Conservation (phyloP, 2,888 invertebrate genomes). For the Temnothorax ravouxi region DNA sequence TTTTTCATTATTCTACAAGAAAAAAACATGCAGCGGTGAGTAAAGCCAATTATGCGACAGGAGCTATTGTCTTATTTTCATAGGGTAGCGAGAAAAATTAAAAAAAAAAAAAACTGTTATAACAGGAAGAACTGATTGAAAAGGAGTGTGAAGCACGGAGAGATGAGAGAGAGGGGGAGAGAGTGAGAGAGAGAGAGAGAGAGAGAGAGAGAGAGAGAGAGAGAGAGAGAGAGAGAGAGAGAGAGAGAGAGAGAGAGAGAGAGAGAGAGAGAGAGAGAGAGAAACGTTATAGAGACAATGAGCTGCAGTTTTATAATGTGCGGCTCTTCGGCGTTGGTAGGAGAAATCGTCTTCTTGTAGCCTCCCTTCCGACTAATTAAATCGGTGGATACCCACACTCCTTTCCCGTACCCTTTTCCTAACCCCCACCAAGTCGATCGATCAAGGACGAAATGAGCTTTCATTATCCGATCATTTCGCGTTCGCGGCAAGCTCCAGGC, state of each 20-base stretch:
- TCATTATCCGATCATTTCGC: conserved; percentile 58
- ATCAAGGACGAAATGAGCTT: conserved; percentile 68
- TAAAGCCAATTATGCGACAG: neutral
- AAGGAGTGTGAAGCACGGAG: conserved; percentile 21
- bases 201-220: conserved; percentile 13
- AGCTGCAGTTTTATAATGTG: conserved; percentile 70
- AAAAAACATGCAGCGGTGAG: neutral
- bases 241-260: conserved; percentile 22
- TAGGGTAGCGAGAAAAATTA: neutral
- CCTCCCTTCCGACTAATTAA: conserved; percentile 55
- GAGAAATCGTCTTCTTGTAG: conserved; percentile 49
- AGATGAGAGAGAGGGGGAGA: neutral
- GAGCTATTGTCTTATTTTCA: conserved; percentile 28
- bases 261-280: conserved; percentile 22
- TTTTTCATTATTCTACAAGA: neutral
- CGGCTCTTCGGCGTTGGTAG: conserved; percentile 54
- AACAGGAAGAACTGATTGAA: conserved; percentile 44
- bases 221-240: conserved; percentile 17
- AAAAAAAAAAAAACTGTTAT: conserved; percentile 7
- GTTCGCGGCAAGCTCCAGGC: conserved; percentile 49
- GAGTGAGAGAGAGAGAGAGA: conserved; percentile 27
- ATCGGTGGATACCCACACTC: conserved; percentile 32
- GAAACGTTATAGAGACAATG: conserved; percentile 62
- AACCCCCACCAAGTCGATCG: conserved; percentile 58
- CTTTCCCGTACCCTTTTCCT: neutral